Conservation (phyloP, 2,113 vertebrate species). For the Zosterops japonicus region DNA sequence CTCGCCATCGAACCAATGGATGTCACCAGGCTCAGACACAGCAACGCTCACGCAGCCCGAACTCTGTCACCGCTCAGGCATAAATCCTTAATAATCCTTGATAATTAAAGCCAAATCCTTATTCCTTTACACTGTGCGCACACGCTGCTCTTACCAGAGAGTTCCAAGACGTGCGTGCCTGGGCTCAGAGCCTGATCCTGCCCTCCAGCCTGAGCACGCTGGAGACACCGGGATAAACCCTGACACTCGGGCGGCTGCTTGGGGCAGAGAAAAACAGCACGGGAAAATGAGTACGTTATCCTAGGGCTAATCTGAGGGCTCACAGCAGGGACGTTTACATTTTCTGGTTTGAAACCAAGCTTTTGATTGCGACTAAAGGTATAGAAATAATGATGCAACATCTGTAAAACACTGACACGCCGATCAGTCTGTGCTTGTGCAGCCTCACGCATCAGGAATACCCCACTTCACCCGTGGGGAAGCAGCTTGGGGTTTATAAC, state of each 20-base stretch:
- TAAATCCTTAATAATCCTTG: background rate
- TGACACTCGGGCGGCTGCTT: fast-evolving
- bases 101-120: background rate
- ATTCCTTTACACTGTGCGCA: background rate
- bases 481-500: background rate
- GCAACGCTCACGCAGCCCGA: fast-evolving
- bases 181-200: background rate
- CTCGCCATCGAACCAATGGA: fast-evolving
- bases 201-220: background rate
- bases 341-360: background rate
- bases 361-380: background rate
- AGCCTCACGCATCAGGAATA: background rate
- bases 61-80: background rate
- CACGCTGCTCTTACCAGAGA: background rate
- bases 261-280: background rate
- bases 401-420: background rate
- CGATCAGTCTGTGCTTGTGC: background rate
- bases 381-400: background rate
- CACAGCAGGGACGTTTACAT: background rate
- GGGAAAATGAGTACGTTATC: fast-evolving
- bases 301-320: background rate
- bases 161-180: fast-evolving
- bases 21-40: background rate
- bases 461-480: background rate
- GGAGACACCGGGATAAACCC: background rate